Evolutionary conservation across 2,888 invertebrate genomes (phyloP).

Genomic region (Sussaba pulchella): DNA sequence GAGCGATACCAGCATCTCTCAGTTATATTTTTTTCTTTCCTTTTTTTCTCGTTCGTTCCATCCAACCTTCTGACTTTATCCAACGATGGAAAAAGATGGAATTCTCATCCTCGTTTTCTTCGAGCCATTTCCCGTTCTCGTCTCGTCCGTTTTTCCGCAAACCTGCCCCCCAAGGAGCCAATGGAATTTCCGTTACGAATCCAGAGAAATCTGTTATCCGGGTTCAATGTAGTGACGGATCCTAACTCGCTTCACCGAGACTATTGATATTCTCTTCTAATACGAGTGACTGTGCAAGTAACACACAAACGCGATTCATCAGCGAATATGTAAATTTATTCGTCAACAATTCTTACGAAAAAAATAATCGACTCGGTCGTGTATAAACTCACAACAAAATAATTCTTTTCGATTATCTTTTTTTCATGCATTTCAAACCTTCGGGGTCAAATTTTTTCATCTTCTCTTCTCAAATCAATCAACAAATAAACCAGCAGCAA

Average conservation of each 20-base stretch:
- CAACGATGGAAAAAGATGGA: constrained; percentile 51
- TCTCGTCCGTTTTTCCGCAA: constrained; percentile 33
- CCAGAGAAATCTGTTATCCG: constrained; percentile 79
- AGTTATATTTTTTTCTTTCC: no score
- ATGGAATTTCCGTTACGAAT: constrained; percentile 79
- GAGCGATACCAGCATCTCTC: constrained; percentile 25
- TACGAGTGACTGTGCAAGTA: not conserved
- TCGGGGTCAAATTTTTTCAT: no score
- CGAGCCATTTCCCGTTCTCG: constrained; percentile 30
- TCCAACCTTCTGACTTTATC: constrained; percentile 60
- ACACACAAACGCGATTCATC: constrained; percentile 4
- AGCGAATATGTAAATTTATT: no score
- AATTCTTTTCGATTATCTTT: no score
- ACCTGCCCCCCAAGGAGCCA: constrained; percentile 62
- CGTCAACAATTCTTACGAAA: not conserved
- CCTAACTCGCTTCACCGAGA: constrained; percentile 54
- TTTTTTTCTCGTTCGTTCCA: constrained; percentile 33
- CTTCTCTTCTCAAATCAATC: no score
- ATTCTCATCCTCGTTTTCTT: constrained; percentile 53
- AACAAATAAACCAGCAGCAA: no score
- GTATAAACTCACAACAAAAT: no score
- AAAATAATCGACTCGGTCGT: no score
- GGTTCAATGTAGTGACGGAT: constrained; percentile 55
- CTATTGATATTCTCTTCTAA: constrained; percentile 5
- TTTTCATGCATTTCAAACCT: no score